Base-by-base conservation (phyloP, 64 coral and sea anemone species). In the Actinia tenebrosa region DNA sequence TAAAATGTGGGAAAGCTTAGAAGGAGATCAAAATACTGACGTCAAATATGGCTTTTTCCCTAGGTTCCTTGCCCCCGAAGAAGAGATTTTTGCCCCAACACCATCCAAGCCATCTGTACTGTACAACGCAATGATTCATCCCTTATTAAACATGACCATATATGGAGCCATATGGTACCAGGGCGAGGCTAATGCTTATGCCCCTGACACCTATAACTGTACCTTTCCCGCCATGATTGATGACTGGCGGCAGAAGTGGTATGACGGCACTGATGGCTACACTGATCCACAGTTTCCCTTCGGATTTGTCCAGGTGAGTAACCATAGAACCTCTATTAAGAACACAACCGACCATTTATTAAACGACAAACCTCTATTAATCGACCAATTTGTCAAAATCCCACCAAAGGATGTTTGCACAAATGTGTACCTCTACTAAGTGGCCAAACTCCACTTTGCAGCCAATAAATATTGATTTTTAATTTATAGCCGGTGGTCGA, bases 101-200 rank as follows among this genome's bases (percentile, higher is more conserved):
- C 94, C 95, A 44, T 11, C 45, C 45, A 46, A 71, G 14, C 92
- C 86, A 30, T 94, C 92, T 27, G 89, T 87, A 3, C 89, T 99
- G 10, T 99, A 92, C 86, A 99, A 99, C 77, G 93, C 93, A 3
- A 99, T 99, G 97, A 87, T 99, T 15, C 88, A 95, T 77, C 97
- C 97, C 1, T 86, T 99, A 6, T 91, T 99, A 16, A 99, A 99
- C 54, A 99, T 99, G 93, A 95, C 97, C 78, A 99, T 99, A 92
- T 99, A 91, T 95, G 97, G 97, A 71, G 91, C 91, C 60, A 91
- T 99, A 77, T 99, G 97, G 97, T 99, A 99, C 56, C 97, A 99
- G 88, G 97, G 97, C 5, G 97, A 99, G 56, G 56, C 72, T 5
- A 99, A 99, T 91, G 84, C 88, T 7, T 7, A 10, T 10, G 86